Percentiles rank a stretch among this genome's conserved stretches.
Evolutionary conservation across 2,797 vertebrate species (phyloP).

Genomic region (Limnodromus scolopaceus): DNA sequence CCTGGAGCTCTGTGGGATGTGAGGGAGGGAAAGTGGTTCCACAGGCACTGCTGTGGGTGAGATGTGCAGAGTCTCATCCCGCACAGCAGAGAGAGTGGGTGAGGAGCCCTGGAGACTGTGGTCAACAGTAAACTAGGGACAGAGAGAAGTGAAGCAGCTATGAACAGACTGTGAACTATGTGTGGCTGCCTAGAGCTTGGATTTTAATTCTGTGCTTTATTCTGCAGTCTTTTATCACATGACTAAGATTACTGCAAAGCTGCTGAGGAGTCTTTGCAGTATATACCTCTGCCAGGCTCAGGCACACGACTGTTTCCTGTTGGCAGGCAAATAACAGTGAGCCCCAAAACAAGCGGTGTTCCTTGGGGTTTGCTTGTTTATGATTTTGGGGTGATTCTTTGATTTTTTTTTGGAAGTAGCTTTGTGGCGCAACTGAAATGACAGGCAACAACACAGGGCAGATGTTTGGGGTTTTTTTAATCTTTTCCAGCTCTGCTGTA

Average conservation of each 20-base stretch:
- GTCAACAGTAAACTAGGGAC: not conserved
- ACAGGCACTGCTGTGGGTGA: not conserved
- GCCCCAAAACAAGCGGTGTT: not conserved
- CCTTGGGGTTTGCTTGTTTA: not conserved
- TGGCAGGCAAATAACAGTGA: not conserved
- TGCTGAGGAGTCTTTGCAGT: not conserved
- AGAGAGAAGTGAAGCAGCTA: not conserved
- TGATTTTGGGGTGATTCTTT: not conserved
- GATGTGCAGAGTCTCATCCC: not conserved
- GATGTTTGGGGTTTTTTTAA: not conserved
- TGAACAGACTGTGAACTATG: not conserved
- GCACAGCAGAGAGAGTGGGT: fast-evolving
- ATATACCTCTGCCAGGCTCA: not conserved
- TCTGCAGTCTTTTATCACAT: not conserved
- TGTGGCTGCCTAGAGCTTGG: not conserved
- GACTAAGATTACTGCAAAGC: not conserved
- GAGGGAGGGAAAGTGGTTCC: not conserved
- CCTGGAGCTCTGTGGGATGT: fast-evolving
- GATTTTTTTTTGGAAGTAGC: not conserved
- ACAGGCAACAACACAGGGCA: fast-evolving
- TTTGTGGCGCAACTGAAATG: not conserved
- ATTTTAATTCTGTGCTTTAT: not conserved
- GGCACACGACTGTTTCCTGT: not conserved
- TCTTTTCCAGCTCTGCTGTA: not conserved
- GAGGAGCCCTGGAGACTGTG: not conserved